Evolutionary conservation across 2,797 vertebrate genomes (phyloP), one percentile per base, ranked within the genome.

Genomic region (Tarsius wallacei): DNA sequence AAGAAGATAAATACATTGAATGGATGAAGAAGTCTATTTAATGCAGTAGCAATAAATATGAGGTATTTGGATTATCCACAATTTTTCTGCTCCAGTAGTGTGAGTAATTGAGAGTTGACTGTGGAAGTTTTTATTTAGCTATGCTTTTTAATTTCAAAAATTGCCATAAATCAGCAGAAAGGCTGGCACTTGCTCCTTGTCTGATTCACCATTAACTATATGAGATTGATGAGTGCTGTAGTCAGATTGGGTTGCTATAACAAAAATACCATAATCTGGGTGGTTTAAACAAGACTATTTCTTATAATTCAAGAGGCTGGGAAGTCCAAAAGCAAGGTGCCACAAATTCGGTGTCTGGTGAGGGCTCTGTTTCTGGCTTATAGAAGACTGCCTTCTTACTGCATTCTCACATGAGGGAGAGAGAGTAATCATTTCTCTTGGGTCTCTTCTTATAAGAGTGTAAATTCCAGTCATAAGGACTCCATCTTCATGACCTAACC

Each of bases 101-200:
- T 83, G 77, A n/a, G 87, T 97, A 82, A 94, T 33, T 96, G 80
- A 94, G 88, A 94, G 81, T 31, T 88, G 94, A 81, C 68, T 42
- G 7, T 85, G 83, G 59, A 90, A 82, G 68, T 80, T 47, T 61
- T 90, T 76, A 81, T 64, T 87, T 33, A 81, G 74, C 55, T 36
- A 0, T 90, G 95, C 11, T 73, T 93, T 94, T 61, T 66, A 70
- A 82, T 90, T n/a, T 47, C 36, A n/a, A 87, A 33, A 74, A 82
- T 64, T 80, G 47, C 73, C n/a, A 22, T 68, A 90, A 74, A 92
- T 80, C 51, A 78, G 16, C 53, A 51, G 16, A 3, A 82, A 91
- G 74, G 8, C 76, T 15, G 11, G 3, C 15, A 90, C 16, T 49
- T 2, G 1, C 64, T 59, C 76, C 26, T 84, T n/a, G 7, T 83